phyloP scores from a whole-genome alignment of 2,113 vertebrate genomes.

The Phylloscopus whistleri region DNA sequence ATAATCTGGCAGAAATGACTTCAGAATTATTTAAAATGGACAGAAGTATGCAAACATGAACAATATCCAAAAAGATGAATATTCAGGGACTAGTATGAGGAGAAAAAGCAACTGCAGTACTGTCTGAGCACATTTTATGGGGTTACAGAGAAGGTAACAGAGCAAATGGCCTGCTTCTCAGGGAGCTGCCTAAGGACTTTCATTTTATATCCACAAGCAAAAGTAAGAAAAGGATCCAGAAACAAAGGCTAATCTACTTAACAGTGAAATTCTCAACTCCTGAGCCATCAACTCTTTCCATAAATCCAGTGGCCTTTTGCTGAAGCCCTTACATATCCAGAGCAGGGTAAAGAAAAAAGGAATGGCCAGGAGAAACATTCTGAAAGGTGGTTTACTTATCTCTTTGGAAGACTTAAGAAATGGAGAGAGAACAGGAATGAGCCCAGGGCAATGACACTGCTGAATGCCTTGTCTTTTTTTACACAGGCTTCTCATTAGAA shows the following conservation, averaged over 20 bases:
- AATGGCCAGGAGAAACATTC: not conserved
- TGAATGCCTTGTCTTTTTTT: not conserved
- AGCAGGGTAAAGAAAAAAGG: not conserved
- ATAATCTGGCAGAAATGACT: constrained; percentile 16
- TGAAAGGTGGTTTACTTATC: not conserved
- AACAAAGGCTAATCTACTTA: not conserved
- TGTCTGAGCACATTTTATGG: not conserved
- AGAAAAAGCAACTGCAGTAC: not conserved
- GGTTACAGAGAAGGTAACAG: not conserved
- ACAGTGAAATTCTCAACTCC: not conserved
- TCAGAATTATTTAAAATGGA: not conserved
- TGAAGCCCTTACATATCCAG: not conserved
- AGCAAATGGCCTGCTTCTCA: not conserved
- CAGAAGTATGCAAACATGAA: not conserved
- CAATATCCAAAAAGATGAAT: not conserved
- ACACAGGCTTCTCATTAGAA: constrained; percentile 30
- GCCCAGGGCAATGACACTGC: not conserved
- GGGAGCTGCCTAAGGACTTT: not conserved
- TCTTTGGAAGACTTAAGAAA: not conserved
- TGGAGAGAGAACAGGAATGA: not conserved
- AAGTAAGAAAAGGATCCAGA: not conserved
- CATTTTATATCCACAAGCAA: not conserved
- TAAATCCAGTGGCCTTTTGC: not conserved
- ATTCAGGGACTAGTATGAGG: not conserved
- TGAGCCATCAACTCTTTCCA: not conserved